Conservation (phyloP, 30 jellyfish, hydroid and myxozoan species). For the Chironex yamaguchii region DNA sequence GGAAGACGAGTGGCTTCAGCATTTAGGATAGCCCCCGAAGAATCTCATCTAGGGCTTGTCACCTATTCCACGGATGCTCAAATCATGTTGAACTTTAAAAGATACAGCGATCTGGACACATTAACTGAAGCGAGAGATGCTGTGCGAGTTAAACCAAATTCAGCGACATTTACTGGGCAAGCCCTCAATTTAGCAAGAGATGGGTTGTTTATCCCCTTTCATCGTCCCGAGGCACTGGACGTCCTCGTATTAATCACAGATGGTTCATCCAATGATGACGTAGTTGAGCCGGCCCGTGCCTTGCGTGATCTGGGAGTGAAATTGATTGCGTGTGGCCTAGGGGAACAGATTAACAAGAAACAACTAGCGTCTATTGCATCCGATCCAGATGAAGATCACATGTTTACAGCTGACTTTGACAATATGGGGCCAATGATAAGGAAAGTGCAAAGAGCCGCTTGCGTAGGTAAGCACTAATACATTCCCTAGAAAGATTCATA, state of each 20-base stretch:
- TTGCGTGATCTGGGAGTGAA: constrained; percentile 97
- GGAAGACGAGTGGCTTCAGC: constrained; percentile 98
- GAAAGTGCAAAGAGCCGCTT: constrained; percentile 89
- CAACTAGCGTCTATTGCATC: constrained; percentile 92
- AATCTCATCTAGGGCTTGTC: constrained; percentile 86
- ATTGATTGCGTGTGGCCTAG: constrained; percentile 87
- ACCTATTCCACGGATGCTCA: constrained; percentile 98
- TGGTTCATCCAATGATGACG: constrained; percentile 94
- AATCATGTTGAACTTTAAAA: constrained; percentile 90
- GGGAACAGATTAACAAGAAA: constrained; percentile 82
- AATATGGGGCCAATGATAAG: constrained; percentile 85
- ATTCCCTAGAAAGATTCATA: too few species aligned
- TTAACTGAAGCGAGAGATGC: constrained; percentile 94
- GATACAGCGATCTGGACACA: constrained; percentile 89
- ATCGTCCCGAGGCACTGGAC: constrained; percentile 94
- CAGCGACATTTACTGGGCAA: constrained; percentile 94
- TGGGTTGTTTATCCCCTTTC: constrained; percentile 83
- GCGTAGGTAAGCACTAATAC: constrained; percentile 76
- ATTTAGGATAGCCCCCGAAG: constrained; percentile 90
- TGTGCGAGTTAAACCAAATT: constrained; percentile 93
- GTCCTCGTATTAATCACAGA: constrained; percentile 86
- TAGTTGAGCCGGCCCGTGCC: constrained; percentile 88
- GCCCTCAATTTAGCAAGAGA: constrained; percentile 91
- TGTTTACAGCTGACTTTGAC: constrained; percentile 92
- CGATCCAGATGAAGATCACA: constrained; percentile 94